A percentile compares a stretch with the other conserved stretches of the same genome.
Evolutionary conservation across 1,140 invertebrate species (phyloP).

Genomic region (Phymorhynchus buccinoides): DNA sequence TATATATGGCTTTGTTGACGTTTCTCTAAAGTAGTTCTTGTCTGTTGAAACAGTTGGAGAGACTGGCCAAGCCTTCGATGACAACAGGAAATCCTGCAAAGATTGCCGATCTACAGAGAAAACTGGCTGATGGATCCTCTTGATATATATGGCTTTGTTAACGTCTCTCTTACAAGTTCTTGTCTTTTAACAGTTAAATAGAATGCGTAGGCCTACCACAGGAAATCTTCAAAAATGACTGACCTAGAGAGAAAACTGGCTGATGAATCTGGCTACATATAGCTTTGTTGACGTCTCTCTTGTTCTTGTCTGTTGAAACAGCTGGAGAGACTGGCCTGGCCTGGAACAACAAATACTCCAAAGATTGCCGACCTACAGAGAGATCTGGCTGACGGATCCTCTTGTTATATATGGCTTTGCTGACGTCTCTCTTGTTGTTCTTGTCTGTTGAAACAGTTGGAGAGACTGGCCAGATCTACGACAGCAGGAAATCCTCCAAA

Average conservation of each 20-base stretch:
- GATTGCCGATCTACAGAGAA: conserved; percentile 1
- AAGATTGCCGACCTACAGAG: conserved; percentile 6
- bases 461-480: conserved; percentile 39
- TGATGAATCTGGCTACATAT: too few relatives aligned
- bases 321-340: background rate
- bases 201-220: background rate
- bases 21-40: background rate
- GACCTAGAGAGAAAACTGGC: too few relatives aligned
- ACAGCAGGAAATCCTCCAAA: background rate
- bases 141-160: too few relatives aligned
- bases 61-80: conserved; percentile 41
- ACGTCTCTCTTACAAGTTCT: too few relatives aligned
- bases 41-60: background rate
- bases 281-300: background rate
- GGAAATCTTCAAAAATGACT: background rate
- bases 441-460: background rate
- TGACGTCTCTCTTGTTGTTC: background rate
- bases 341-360: background rate
- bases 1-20: too few relatives aligned
- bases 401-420: too few relatives aligned
- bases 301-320: background rate
- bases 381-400: too few relatives aligned
- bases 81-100: background rate
- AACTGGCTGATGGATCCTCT: conserved; percentile 91
- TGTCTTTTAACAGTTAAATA: too few relatives aligned